Conservation (phyloP, 2,888 invertebrate species). For the Gandaritis pyraliata region DNA sequence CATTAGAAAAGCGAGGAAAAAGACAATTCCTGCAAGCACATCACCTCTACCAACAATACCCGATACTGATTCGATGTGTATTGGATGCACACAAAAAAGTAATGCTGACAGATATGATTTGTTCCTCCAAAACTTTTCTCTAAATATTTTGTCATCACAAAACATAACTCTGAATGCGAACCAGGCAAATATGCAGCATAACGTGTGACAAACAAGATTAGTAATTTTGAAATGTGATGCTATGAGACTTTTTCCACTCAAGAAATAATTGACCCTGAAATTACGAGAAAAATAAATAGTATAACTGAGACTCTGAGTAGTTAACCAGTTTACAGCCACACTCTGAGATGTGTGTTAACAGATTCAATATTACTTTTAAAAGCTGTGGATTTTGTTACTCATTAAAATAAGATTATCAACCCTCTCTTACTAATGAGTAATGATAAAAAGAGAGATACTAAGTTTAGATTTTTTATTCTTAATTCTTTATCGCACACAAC, state of each 20-base stretch:
- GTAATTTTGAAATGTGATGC: constrained; percentile 89
- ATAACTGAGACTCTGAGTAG: too few relatives aligned
- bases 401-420: too few relatives aligned
- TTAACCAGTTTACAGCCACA: too few relatives aligned
- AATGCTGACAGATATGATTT: constrained; percentile 87
- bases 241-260: constrained; percentile 83
- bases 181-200: constrained; percentile 72
- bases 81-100: constrained; percentile 95
- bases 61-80: constrained; percentile 96
- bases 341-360: too few relatives aligned
- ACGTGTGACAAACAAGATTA: constrained; percentile 90
- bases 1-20: constrained; percentile 87
- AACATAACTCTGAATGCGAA: constrained; percentile 21
- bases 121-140: constrained; percentile 52
- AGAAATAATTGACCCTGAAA: constrained; percentile 86
- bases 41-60: constrained; percentile 97
- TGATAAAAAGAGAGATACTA: too few relatives aligned
- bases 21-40: constrained; percentile 91
- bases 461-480: too few relatives aligned
- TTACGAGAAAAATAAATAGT: background rate
- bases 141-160: constrained; percentile 13
- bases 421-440: too few relatives aligned
- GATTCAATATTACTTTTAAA: too few relatives aligned
- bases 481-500: too few relatives aligned
- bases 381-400: too few relatives aligned